Evolutionary conservation across 1,140 invertebrate species (phyloP), one percentile per base, ranked within the genome.

Genomic region (Notospermus geniculatus): DNA sequence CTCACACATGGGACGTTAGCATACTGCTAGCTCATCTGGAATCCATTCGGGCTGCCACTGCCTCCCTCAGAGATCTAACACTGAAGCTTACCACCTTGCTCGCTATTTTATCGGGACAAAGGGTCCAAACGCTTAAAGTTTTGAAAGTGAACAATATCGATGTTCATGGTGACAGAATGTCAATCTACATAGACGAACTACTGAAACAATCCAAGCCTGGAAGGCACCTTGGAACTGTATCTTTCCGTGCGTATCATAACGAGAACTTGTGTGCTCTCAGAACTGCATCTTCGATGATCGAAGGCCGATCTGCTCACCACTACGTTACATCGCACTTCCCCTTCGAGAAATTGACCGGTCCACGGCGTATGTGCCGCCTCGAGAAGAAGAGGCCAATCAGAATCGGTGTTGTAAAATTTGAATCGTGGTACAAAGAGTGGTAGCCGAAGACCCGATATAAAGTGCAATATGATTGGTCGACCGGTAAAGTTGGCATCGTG

Each of bases 41-140:
- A 15, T 29, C 56, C 7, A 17, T 23, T n/a, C 15, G 7, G 25
- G 30, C 32, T 7, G 28, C 30, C 13, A 41, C 29, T 30, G n/a
- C 32, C 11, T 7, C 56, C 11, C 36, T 57, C 7, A 43, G 32
- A 27, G 30, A 19, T 19, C 9, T 57, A 17, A 57, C 36, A 7
- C 22, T 57, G 9, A 57, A 57, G 27, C 56, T 57, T 41, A 22
- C 32, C 19, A 23, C 32, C n/a, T 57, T 57, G 36, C n/a, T 57
- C 2, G 56, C 56, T 36, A 27, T 57, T 32, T 39, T 41, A 11
- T 57, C 56, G n/a, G 56, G 25, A 22, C 56, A 57, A 19, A 4
- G 30, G 22, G 29, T 27, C 13, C 56, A 41, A 29, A 55, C 54
- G 13, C 15, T 57, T 4, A 25, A 57, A 5, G 25, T 25, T 15